Evolutionary conservation across 2,113 vertebrate species (phyloP).

Genomic region (Melozone crissalis): DNA sequence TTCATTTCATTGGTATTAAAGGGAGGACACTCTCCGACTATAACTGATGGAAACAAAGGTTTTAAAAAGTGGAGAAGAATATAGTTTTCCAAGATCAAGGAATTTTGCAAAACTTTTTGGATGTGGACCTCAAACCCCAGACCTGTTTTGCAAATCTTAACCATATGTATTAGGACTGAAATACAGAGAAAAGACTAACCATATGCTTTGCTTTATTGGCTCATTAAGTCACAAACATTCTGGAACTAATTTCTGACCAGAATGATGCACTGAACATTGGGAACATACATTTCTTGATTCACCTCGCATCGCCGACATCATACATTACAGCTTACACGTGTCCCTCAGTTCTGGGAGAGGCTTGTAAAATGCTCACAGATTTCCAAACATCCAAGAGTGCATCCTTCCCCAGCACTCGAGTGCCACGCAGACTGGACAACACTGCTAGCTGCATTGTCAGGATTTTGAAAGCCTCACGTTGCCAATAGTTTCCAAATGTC

Average conservation of each 20-base stretch:
- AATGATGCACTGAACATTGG: background rate
- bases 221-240: conserved; percentile 23
- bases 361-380: background rate
- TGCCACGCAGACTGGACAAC: background rate
- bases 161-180: background rate
- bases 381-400: background rate
- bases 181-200: background rate
- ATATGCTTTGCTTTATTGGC: conserved; percentile 41
- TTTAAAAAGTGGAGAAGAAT: background rate
- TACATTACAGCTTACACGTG: background rate
- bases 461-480: background rate
- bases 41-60: background rate
- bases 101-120: background rate
- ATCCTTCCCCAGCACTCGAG: background rate
- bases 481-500: background rate
- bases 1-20: background rate
- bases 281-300: conserved; percentile 13
- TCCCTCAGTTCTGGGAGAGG: background rate
- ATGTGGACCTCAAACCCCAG: background rate
- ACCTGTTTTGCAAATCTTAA: conserved; percentile 7
- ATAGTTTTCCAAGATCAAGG: background rate
- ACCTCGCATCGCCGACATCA: background rate
- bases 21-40: background rate
- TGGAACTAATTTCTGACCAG: conserved; percentile 19
- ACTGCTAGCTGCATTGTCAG: background rate